A percentile compares a stretch with the other conserved stretches of the same genome.
phyloP scores from a whole-genome alignment of 2,113 vertebrate genomes.

The human (Homo sapiens) region GRCh38 chr3:166216001-166216500 shows the following conservation, averaged over 20 bases:
- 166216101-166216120: background rate
- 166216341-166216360: background rate
- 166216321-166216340: background rate
- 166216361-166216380: background rate
- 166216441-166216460: background rate
- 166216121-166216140: background rate
- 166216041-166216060: background rate
- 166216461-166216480: background rate
- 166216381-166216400: background rate
- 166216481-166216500: background rate
- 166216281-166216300: background rate
- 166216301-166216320: background rate
- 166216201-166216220: background rate
- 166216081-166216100: background rate
- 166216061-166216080: background rate
- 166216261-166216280: background rate
- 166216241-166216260: background rate
- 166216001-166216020: background rate
- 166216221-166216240: background rate
- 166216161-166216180: background rate
- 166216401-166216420: background rate
- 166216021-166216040: background rate
- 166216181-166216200: background rate
- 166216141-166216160: background rate
- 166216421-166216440: background rate